Percentiles rank a stretch among this genome's conserved stretches.
phyloP scores from a whole-genome alignment of 2,888 invertebrate genomes.

The Limulus polyphemus region DNA sequence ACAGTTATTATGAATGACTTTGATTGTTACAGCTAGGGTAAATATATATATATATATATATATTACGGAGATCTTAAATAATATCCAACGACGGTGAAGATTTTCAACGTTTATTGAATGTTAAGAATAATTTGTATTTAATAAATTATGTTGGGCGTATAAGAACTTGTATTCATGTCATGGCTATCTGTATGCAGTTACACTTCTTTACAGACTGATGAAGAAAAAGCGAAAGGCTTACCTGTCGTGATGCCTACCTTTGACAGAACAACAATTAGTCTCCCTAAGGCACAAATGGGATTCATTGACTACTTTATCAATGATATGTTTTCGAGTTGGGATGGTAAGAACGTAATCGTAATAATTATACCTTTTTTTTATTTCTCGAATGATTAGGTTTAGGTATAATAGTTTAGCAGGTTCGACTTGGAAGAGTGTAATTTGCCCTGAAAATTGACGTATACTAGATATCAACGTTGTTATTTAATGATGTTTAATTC shows the following conservation, averaged over 20 bases:
- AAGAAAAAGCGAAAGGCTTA: conserved; percentile 73
- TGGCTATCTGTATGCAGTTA: too few relatives aligned
- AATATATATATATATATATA: too few relatives aligned
- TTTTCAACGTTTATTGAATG: too few relatives aligned
- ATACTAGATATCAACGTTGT: too few relatives aligned
- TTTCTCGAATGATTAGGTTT: conserved; percentile 7
- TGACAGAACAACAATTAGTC: conserved; percentile 83
- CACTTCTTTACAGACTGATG: conserved; percentile 60
- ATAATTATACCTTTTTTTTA: conserved; percentile 8
- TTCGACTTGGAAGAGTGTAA: background rate
- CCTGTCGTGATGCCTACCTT: conserved; percentile 99
- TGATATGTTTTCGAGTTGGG: conserved; percentile 96
- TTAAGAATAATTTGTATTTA: too few relatives aligned
- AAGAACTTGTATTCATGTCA: too few relatives aligned
- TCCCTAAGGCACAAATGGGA: conserved; percentile 93
- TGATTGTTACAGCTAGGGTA: too few relatives aligned
- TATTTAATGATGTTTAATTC: too few relatives aligned
- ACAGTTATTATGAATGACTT: too few relatives aligned
- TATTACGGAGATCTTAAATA: too few relatives aligned
- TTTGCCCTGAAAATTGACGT: background rate
- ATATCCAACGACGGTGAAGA: too few relatives aligned
- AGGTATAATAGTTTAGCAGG: background rate
- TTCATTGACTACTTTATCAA: conserved; percentile 96
- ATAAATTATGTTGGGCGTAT: too few relatives aligned
- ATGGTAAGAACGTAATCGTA: conserved; percentile 44